A percentile compares a stretch with the other conserved stretches of the same genome.
These are phyloP conservation scores for Chionoecetes opilio DNA, from an alignment of 1,140 invertebrate species.

Conservation along the genomic window DNA sequence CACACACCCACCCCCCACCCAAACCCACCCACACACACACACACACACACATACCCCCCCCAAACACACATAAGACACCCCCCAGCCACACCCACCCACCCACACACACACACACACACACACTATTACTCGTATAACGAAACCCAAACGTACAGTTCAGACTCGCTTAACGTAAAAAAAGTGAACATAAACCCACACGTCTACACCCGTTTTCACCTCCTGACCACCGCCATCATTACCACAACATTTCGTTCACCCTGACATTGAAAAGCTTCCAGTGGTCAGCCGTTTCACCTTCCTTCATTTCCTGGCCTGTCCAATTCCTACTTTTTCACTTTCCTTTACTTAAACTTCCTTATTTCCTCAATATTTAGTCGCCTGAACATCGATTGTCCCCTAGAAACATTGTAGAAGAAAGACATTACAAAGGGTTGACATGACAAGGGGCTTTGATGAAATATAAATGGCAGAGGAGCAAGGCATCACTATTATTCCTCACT, in stretches of 20 bases:
- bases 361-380: background rate
- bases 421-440: too few species aligned
- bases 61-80: background rate
- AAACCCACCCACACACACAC: constrained; percentile 57
- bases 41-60: background rate
- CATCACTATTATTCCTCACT: too few species aligned
- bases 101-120: background rate
- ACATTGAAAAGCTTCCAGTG: background rate
- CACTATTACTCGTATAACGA: background rate
- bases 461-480: too few species aligned
- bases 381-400: background rate
- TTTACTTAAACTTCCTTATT: background rate
- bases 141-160: too few species aligned
- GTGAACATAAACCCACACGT: background rate
- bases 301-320: background rate
- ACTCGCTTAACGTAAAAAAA: too few species aligned
- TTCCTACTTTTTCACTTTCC: background rate
- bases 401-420: background rate
- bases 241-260: background rate
- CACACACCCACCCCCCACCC: too few species aligned
- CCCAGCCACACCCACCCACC: too few species aligned
- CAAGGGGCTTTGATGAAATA: too few species aligned
- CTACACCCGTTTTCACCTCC: background rate
- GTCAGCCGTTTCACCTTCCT: background rate
- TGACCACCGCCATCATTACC: background rate